A percentile compares a stretch with the other conserved stretches of the same genome.
Evolutionary conservation across 1,140 invertebrate genomes (phyloP).

Genomic region (Helicoverpa zea): DNA sequence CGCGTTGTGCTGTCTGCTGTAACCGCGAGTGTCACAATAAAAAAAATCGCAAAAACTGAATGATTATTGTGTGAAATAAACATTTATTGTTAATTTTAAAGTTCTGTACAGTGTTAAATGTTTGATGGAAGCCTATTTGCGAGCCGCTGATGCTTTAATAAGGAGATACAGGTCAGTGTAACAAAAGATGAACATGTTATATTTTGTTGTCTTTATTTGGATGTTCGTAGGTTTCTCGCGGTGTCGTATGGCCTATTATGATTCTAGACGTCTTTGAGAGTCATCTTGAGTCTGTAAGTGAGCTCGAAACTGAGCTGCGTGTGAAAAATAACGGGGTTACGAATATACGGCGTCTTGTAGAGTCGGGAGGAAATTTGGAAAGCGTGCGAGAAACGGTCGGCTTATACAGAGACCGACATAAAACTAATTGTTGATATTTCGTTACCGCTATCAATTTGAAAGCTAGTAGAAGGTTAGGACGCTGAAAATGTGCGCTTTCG

Average conservation of each 20-base stretch:
- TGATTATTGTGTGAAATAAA: conserved; percentile 80
- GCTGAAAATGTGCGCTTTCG: conserved; percentile 29
- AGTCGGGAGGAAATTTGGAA: conserved; percentile 13
- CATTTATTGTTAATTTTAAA: conserved; percentile 54
- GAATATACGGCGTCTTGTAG: background rate
- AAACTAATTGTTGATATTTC: conserved; percentile 26
- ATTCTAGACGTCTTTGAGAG: conserved; percentile 30
- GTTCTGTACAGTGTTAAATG: conserved; percentile 47
- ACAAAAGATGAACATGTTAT: conserved; percentile 66
- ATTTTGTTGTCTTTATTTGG: conserved; percentile 82
- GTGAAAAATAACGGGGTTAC: conserved; percentile 20
- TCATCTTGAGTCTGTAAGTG: background rate
- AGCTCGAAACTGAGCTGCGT: background rate
- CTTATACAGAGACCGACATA: background rate
- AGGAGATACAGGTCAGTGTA: conserved; percentile 76
- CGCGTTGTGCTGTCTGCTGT: conserved; percentile 60
- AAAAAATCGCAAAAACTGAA: conserved; percentile 79
- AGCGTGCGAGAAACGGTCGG: background rate
- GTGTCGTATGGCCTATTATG: conserved; percentile 71
- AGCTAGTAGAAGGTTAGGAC: conserved; percentile 28
- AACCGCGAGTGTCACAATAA: conserved; percentile 76
- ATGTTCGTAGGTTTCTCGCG: conserved; percentile 70
- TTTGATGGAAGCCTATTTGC: conserved; percentile 44
- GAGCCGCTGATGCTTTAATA: conserved; percentile 56
- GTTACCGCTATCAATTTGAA: conserved; percentile 26